A percentile compares a stretch with the other conserved stretches of the same genome.
Evolutionary conservation across 1,140 invertebrate species (phyloP).

Genomic region (Stenopsyche tienmushanensis): DNA sequence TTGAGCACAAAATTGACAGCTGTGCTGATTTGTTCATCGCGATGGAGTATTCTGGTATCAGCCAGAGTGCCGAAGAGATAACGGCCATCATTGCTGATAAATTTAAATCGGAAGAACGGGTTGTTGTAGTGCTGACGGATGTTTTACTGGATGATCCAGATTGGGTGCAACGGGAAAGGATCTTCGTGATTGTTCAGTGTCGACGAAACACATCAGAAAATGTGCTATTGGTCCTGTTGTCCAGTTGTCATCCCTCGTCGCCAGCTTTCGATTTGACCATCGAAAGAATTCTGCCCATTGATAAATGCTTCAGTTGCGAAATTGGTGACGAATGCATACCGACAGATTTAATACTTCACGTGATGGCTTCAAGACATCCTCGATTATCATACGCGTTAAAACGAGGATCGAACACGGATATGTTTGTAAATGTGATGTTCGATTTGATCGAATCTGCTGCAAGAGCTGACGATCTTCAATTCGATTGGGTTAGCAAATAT

Average conservation of each 20-base stretch:
- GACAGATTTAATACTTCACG: slow-evolving; percentile 53
- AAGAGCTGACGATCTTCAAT: slow-evolving; percentile 48
- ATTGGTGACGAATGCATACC: slow-evolving; percentile 58
- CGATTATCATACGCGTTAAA: slow-evolving; percentile 55
- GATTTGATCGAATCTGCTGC: slow-evolving; percentile 51
- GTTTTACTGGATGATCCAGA: slow-evolving; percentile 52
- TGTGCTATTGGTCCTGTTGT: slow-evolving; percentile 49
- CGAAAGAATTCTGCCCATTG: slow-evolving; percentile 73
- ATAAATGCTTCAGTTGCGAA: slow-evolving; percentile 74
- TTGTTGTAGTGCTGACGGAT: slow-evolving; percentile 52
- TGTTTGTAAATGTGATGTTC: slow-evolving; percentile 54
- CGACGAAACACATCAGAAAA: slow-evolving; percentile 55
- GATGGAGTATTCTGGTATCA: too few relatives aligned
- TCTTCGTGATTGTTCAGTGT: slow-evolving; percentile 53
- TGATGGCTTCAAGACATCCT: slow-evolving; percentile 51
- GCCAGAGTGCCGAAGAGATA: too few relatives aligned
- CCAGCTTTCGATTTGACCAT: slow-evolving; percentile 69
- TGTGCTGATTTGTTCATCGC: too few relatives aligned
- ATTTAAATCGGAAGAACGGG: slow-evolving; percentile 62
- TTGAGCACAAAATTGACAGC: too few relatives aligned
- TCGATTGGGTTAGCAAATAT: slow-evolving; percentile 54
- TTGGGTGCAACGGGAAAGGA: slow-evolving; percentile 51
- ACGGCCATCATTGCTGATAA: slow-evolving; percentile 51
- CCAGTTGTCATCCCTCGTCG: slow-evolving; percentile 59
- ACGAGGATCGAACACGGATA: slow-evolving; percentile 50